phyloP scores from a whole-genome alignment of 2,113 vertebrate species.

The Monarcha castaneiventris region DNA sequence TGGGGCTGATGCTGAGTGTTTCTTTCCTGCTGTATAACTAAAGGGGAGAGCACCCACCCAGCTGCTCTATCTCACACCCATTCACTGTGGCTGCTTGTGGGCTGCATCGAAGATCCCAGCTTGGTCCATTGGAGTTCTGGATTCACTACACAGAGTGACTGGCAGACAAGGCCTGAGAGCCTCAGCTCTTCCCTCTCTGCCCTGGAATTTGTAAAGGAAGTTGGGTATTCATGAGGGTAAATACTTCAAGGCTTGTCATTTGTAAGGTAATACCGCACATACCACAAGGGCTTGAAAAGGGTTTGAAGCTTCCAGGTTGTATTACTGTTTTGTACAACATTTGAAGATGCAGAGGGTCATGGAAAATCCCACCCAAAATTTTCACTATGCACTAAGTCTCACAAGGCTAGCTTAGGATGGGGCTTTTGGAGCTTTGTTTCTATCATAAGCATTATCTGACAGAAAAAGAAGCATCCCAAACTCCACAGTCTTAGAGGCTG shows the following conservation, averaged over 20 bases:
- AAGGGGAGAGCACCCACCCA: neutral
- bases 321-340: neutral
- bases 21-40: neutral
- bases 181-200: neutral
- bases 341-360: neutral
- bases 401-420: neutral
- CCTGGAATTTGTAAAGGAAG: neutral
- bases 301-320: neutral
- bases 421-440: neutral
- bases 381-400: neutral
- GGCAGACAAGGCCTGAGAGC: neutral
- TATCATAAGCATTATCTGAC: neutral
- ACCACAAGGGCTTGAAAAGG: neutral
- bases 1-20: neutral
- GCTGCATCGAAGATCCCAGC: rapidly evolving
- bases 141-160: neutral
- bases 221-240: neutral
- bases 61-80: neutral
- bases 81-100: neutral
- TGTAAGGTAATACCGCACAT: neutral
- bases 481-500: neutral
- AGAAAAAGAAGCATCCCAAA: neutral
- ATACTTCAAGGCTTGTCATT: neutral
- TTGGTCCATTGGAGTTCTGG: neutral
- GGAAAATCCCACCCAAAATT: neutral